Percentiles rank a stretch among this genome's conserved stretches.
Conservation (phyloP, 2,888 invertebrate species). For the Entomobrya proxima region DNA sequence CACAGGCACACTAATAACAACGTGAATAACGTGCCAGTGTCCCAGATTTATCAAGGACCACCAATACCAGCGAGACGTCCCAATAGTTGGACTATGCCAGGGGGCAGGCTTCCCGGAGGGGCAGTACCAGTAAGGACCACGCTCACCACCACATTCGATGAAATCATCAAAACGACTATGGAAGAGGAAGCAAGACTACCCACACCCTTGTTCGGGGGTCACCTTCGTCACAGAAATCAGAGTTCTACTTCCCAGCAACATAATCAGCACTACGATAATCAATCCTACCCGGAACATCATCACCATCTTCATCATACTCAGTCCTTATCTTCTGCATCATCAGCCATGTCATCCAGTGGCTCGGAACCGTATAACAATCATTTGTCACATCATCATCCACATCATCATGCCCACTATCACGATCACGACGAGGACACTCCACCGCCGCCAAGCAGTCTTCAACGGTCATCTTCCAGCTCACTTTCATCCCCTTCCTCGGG, state of each 20-base stretch:
- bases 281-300: slow-evolving; percentile 6
- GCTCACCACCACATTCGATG: slow-evolving; percentile 64
- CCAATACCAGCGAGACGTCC: slow-evolving; percentile 8
- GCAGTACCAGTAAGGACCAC: slow-evolving; percentile 57
- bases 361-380: slow-evolving; percentile 57
- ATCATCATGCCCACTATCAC: slow-evolving; percentile 27
- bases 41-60: slow-evolving; percentile 8
- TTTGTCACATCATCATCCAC: slow-evolving; percentile 46
- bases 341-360: slow-evolving; percentile 34
- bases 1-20: neutral
- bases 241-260: slow-evolving; percentile 11
- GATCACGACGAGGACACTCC: slow-evolving; percentile 14
- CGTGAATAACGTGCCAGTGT: neutral
- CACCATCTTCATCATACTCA: slow-evolving; percentile 21
- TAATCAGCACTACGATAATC: slow-evolving; percentile 38
- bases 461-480: slow-evolving; percentile 68
- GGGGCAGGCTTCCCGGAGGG: slow-evolving; percentile 49
- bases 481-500: slow-evolving; percentile 67
- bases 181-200: slow-evolving; percentile 67
- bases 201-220: slow-evolving; percentile 60
- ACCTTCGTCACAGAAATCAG: slow-evolving; percentile 34
- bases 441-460: slow-evolving; percentile 55
- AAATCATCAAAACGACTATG: slow-evolving; percentile 63
- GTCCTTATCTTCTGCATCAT: slow-evolving; percentile 48
- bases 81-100: slow-evolving; percentile 33